Evolutionary conservation across 2,113 vertebrate species (phyloP).

Genomic region (Serilophus lunatus): DNA sequence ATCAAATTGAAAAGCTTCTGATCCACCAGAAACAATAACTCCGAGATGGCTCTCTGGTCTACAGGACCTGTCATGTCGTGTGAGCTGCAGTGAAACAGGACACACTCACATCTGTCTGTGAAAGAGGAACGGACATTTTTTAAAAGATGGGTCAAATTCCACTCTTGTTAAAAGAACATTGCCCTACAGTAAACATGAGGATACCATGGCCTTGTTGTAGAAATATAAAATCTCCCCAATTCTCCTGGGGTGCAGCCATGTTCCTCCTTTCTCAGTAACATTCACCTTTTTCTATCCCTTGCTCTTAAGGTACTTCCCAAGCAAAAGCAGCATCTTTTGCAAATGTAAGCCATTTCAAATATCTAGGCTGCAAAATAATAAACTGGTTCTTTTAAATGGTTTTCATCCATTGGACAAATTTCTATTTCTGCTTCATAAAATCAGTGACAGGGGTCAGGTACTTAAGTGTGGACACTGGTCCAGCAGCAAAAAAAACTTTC

Average conservation of each 20-base stretch:
- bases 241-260: background rate
- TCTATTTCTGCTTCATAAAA: background rate
- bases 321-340: background rate
- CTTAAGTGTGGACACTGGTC: background rate
- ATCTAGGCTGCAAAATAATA: background rate
- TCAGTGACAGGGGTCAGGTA: background rate
- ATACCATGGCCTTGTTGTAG: background rate
- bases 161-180: background rate
- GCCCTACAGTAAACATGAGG: background rate
- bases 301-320: background rate
- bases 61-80: background rate
- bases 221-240: background rate
- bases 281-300: background rate
- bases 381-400: background rate
- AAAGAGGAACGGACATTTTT: background rate
- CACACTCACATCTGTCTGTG: constrained; percentile 21
- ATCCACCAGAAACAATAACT: constrained; percentile 44
- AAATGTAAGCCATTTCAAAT: background rate
- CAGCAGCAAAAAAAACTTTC: background rate
- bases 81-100: constrained; percentile 31
- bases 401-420: background rate
- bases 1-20: constrained; percentile 48
- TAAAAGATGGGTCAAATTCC: background rate
- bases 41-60: background rate
- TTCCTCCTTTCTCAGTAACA: background rate